These are phyloP conservation scores for Apostichopus californicus DNA, from an alignment of 35 echinoderm and acorn worm genomes.

Conservation along the genomic window DNA sequence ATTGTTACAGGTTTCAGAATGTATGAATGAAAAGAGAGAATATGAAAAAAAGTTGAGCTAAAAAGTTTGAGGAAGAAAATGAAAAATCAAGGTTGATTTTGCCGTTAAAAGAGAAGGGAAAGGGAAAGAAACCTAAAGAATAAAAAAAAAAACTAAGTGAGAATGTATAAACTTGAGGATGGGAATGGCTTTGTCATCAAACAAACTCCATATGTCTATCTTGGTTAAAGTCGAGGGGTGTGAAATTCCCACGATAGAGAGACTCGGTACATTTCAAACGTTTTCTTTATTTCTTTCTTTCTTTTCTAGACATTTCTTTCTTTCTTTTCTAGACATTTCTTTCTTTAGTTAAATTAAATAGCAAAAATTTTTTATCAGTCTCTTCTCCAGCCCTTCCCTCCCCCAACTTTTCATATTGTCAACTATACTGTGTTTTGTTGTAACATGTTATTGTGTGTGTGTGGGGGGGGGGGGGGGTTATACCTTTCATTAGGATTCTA, in stretches of 20 bases:
- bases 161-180: neutral
- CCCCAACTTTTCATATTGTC: too few relatives aligned
- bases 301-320: conserved; percentile 1
- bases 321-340: neutral
- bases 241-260: conserved; percentile 53
- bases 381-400: too few relatives aligned
- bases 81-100: conserved; percentile 56
- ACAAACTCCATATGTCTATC: neutral
- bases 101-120: neutral
- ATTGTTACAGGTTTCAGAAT: conserved; percentile 28
- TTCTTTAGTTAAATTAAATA: too few relatives aligned
- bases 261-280: neutral
- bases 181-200: conserved; percentile 9
- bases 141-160: neutral
- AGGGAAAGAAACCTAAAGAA: neutral
- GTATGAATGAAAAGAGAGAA: neutral
- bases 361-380: too few relatives aligned
- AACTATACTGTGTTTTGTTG: too few relatives aligned
- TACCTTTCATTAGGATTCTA: too few relatives aligned
- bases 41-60: neutral
- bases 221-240: neutral
- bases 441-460: too few relatives aligned
- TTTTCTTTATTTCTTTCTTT: neutral
- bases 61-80: conserved; percentile 45
- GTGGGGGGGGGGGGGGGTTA: too few relatives aligned